Base-by-base conservation (phyloP, 1,140 invertebrate genomes). In the Pemphigus obesinymphae region DNA sequence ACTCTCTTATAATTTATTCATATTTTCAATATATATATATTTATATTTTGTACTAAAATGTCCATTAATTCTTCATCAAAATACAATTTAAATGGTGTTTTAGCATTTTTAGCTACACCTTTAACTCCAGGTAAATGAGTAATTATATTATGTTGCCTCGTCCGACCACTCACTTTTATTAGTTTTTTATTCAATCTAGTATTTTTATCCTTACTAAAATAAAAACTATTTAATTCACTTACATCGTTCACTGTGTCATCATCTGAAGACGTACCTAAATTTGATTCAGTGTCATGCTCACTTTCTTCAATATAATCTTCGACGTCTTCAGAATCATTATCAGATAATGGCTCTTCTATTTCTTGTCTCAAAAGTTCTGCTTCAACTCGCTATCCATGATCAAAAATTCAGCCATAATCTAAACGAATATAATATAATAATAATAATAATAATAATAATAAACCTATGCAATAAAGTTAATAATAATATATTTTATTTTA, bases 181-280 rank as follows among this genome's bases (percentile, higher is more conserved):
- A 34, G 37, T 3, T n/a, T 68, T 26, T 68, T 43, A 68, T 68
- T 68, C 34, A 34, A 68, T 68, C n/a, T 68, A 26, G 37, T 37
- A 26, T 68, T 43, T 68, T 68, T 68, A 68, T 68, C 63, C 13
- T 43, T 70, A 70, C 66, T 70, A 70, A 70, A 70, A 70, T 70
- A 70, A 70, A 70, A 26, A 70, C 11, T 70, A 26, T 45, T 70
- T 4, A 37, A 29, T 43, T 13, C 8, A 70, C 37, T 45, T 70
- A 15, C 40, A 45, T 70, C 40, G 29, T 63, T 63, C 7, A 63
- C 61, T 63, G 23, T 20, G 10, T 63, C 31, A n/a, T 63, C 15
- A n/a, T 63, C 66, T 70, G 34, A 70, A 70, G 20, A 70, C 66
- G n/a, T 45, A 26, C 66, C 66, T 70, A 68, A 68, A 68, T 68